Evolutionary conservation across 1,140 invertebrate genomes (phyloP), one percentile per base, ranked within the genome.

Genomic region (Camponotus pennsylvanicus): DNA sequence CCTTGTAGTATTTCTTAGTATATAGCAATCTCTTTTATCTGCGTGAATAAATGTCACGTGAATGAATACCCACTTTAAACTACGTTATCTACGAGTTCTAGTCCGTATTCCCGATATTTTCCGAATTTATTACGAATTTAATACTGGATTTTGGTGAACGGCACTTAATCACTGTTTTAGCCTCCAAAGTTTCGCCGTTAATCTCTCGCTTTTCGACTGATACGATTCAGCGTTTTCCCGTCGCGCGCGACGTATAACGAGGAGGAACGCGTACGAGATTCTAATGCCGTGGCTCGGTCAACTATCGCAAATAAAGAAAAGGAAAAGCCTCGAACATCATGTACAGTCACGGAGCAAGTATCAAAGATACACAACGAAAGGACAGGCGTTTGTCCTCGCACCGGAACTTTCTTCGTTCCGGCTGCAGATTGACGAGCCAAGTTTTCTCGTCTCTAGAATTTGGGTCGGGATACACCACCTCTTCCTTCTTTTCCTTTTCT

Each of bases 401-500:
- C 89, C 92, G 92, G 93, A 92, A 93, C 91, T 94, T 93, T 92
- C 93, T 94, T 94, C 93, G 91, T 93, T 94, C 92, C 92, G 92
- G 67, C 88, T 70, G 88, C 92, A 94, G 94, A 94, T 94, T 89
- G 93, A 94, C 93, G 94, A 93, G 92, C 90, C 90, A 94, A 94
- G 92, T 94, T 94, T 93, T 92, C 93, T 88, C 92, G 91, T 94
- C 91, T 91, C 89, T 88, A 86, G 92, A 91, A 94, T 94, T 94
- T 94, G 93, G 93, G 93, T 94, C 93, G 93, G 91, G 77, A 92
- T 93, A 90, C 85, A 61, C 89, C 37, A 27, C 6, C 87, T 85
- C 63, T 66, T 70, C 66, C 87, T 91, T 88, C 87, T 85, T 67
- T 64, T 42, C 40, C 21, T 42, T 59, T 73, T 55, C 18, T 83